Percentiles rank a stretch among this genome's conserved stretches.
phyloP scores from a whole-genome alignment of 2,888 invertebrate species.

The Cactoblastis cactorum region DNA sequence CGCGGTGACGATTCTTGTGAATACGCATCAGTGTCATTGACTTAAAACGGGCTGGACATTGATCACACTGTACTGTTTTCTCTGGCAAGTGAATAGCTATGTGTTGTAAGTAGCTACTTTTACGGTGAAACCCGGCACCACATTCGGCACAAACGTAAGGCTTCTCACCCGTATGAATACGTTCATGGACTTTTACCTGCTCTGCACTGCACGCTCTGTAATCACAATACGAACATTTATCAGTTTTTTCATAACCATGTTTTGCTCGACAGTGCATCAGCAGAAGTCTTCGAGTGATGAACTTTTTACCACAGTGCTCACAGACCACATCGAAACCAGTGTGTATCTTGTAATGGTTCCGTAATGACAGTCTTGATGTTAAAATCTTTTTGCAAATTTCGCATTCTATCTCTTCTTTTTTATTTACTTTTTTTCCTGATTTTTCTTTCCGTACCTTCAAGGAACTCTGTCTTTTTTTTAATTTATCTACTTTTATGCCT shows the following conservation, averaged over 20 bases:
- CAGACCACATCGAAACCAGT: conserved; percentile 65
- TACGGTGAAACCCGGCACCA: conserved; percentile 77
- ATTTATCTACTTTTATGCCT: neutral
- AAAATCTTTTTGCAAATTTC: conserved; percentile 64
- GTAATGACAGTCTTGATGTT: conserved; percentile 56
- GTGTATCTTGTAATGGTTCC: conserved; percentile 70
- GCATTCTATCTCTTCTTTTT: conserved; percentile 55
- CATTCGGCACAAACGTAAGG: conserved; percentile 89
- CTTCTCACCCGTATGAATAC: conserved; percentile 46
- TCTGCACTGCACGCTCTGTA: conserved; percentile 13
- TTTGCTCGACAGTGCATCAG: conserved; percentile 30
- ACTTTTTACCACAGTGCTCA: conserved; percentile 35
- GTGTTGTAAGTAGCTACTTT: conserved; percentile 63
- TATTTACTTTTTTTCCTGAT: conserved; percentile 21
- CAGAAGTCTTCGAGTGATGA: conserved; percentile 22
- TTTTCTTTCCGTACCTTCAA: conserved; percentile 16
- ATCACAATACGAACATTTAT: conserved; percentile 46
- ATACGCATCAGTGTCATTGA: conserved; percentile 70
- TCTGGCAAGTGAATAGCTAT: conserved; percentile 62
- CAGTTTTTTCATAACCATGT: conserved; percentile 40
- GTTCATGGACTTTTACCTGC: conserved; percentile 40
- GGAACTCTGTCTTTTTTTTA: neutral
- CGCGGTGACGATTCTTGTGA: conserved; percentile 57
- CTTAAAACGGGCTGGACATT: conserved; percentile 65
- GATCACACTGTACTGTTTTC: conserved; percentile 69